phyloP scores from a whole-genome alignment of 2,888 invertebrate species.

The Andrena bucephala region DNA sequence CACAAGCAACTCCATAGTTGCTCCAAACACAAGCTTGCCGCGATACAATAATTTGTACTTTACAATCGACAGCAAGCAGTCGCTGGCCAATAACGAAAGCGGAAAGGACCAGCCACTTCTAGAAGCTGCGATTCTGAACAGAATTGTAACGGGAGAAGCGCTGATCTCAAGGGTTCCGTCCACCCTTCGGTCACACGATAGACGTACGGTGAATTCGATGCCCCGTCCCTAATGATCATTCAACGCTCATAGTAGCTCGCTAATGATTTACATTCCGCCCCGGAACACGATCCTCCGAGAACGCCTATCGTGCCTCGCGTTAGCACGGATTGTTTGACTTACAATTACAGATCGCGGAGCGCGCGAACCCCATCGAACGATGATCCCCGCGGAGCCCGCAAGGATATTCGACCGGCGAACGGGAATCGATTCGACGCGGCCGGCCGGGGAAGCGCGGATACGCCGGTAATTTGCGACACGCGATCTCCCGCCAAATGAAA shows the following conservation, averaged over 20 bases:
- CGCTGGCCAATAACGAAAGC: no score
- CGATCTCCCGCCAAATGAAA: constrained; percentile 80
- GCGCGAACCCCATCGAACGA: constrained; percentile 34
- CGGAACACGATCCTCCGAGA: constrained; percentile 10
- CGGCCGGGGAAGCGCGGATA: constrained; percentile 69
- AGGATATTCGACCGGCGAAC: constrained; percentile 65
- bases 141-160: background rate
- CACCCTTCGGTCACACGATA: background rate
- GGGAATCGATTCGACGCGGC: constrained; percentile 80
- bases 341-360: constrained; percentile 48
- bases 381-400: constrained; percentile 40
- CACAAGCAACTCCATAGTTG: no score
- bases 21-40: no score
- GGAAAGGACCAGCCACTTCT: no score
- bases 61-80: no score
- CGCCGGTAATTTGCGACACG: constrained; percentile 82
- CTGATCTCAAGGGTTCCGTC: background rate
- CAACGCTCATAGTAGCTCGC: background rate
- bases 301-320: constrained; percentile 23
- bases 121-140: background rate
- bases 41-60: no score
- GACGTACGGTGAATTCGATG: constrained; percentile 10
- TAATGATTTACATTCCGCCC: constrained; percentile 28
- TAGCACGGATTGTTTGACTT: constrained; percentile 68
- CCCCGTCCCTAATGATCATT: constrained; percentile 32